A percentile compares a stretch with the other conserved stretches of the same genome.
Conservation (phyloP, 2,113 vertebrate species). For the Nanorana parkeri region DNA sequence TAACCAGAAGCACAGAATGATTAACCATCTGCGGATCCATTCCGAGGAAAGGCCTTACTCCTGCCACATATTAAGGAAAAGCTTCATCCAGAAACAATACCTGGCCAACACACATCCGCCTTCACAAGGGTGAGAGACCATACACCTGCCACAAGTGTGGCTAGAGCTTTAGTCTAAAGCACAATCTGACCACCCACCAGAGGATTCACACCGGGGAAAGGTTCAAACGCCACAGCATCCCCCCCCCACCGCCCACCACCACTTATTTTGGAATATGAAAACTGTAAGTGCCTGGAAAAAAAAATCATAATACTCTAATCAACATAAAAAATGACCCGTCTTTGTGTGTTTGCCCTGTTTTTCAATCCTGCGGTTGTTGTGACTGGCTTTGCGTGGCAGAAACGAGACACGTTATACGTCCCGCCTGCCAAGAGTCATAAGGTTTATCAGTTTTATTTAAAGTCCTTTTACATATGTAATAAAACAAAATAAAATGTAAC, state of each 20-base stretch:
- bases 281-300: too few relatives aligned
- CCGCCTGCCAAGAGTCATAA: too few relatives aligned
- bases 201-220: conserved; percentile 45
- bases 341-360: too few relatives aligned
- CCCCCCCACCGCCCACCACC: not conserved
- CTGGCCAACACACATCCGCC: conserved; percentile 30
- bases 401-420: too few relatives aligned
- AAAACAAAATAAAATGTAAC: too few relatives aligned
- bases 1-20: conserved; percentile 13
- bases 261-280: too few relatives aligned
- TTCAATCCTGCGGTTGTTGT: too few relatives aligned
- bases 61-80: conserved; percentile 22
- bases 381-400: too few relatives aligned
- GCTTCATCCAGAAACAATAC: conserved; percentile 46
- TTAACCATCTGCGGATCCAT: conserved; percentile 47
- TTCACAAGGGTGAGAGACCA: conserved; percentile 42
- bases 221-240: conserved; percentile 23
- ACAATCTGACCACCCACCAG: conserved; percentile 49
- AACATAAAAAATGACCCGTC: too few relatives aligned
- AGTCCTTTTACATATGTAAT: too few relatives aligned
- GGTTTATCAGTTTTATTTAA: too few relatives aligned
- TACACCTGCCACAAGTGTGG: conserved; percentile 45
- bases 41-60: conserved; percentile 44
- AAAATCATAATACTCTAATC: too few relatives aligned
- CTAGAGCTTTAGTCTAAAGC: conserved; percentile 40